Base-by-base conservation (phyloP, 2,113 vertebrate species). In the Deroptyus accipitrinus region DNA sequence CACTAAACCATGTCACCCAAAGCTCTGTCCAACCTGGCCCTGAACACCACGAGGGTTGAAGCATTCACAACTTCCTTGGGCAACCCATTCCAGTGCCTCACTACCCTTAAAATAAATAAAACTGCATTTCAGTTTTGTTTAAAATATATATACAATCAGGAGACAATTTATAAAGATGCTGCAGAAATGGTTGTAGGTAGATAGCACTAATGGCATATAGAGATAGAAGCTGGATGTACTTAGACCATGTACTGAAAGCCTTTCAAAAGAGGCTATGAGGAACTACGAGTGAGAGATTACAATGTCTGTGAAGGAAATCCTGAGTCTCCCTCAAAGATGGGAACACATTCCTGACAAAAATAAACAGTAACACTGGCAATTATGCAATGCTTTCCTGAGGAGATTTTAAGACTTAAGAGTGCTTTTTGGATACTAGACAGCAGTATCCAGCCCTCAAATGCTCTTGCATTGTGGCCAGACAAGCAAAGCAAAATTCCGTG, bases 191-290 rank as follows among this genome's bases (percentile, higher is more conserved):
- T 7, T 81, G 31, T 22, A 35, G 22, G 23, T 15, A 61, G 52
- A 64, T 0, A 88, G 27, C 41, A 66, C 54, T 64, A 80, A 57
- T 0, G 0, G 67, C 1, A 1, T 41, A 72, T 12, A 55, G 52
- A 63, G 5, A 55, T 2, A 76, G 59, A 90, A 68, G 22, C 11
- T 33, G 44, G 2, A 64, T 41, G 64, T 7, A 57, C 19, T 57
- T 24, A 54, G 23, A 77, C 10, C 83, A 78, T 3, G 3, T 42
- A 6, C 46, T 42, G 19, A 70, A 90, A 88, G 57, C 5, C 28
- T 78, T 87, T 37, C 0, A 44, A n/a, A 86, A 69, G 2, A 54
- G 8, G 41, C 41, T 63, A 69, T n/a, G 11, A 66, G 42, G 93
- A 86, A 44, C 6, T 7, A 3, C 7, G 7, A 75, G 10, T 5